Conservation (phyloP, 2,888 invertebrate species). For the Strigamia maritima region DNA sequence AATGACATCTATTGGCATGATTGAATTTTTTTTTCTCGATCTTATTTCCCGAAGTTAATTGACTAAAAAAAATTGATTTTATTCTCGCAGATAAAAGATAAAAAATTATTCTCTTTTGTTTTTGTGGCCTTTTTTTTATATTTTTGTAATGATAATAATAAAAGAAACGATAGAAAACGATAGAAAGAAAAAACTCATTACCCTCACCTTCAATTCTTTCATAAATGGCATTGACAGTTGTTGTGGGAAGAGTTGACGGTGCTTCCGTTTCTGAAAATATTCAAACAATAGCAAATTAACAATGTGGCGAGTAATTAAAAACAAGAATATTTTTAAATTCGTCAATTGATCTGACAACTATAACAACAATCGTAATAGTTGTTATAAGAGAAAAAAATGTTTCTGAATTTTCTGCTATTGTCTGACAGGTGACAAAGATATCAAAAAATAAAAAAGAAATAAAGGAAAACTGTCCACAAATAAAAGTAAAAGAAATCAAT, state of each 20-base stretch:
- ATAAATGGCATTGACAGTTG: conserved; percentile 35
- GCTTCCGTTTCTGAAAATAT: conserved; percentile 39
- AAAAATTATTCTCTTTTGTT: neutral
- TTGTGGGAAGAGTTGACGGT: conserved; percentile 37
- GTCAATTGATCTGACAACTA: neutral
- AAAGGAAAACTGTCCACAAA: neutral
- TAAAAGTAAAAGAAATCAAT: neutral
- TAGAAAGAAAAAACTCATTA: neutral
- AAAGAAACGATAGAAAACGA: neutral
- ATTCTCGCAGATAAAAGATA: conserved; percentile 28
- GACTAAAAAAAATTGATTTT: neutral
- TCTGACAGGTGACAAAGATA: neutral
- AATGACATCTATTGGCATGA: conserved; percentile 9
- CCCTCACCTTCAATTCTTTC: conserved; percentile 40
- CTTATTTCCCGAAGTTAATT: neutral
- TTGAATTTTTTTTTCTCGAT: neutral
- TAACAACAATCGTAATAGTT: neutral
- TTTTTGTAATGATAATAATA: neutral
- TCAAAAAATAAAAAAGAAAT: neutral
- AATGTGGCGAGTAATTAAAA: neutral
- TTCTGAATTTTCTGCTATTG: neutral
- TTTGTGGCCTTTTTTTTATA: neutral
- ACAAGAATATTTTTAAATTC: neutral
- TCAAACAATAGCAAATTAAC: conserved; percentile 9
- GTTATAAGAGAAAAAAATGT: neutral